Base-by-base conservation (phyloP, 2,113 vertebrate genomes). In the Rynchops niger region DNA sequence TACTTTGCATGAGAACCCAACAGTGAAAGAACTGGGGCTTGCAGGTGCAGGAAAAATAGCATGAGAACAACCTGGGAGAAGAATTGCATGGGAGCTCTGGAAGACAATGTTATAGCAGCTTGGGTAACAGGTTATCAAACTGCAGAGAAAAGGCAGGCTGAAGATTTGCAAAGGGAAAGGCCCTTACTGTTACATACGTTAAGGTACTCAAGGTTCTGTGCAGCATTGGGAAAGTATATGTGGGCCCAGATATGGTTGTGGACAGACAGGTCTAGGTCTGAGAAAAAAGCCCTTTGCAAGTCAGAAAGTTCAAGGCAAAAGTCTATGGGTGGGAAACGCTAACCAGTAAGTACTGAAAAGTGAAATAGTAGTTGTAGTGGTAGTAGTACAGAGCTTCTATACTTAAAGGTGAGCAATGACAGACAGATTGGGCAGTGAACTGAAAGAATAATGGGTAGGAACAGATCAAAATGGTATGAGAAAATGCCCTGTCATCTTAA, bases 201-300 rank as follows among this genome's bases (percentile, higher is more conserved):
- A 30, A 58, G 47, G 12, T 27, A 92, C 16, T 30, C 56, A 30
- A 62, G 49, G 5, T 7, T 66, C 22, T 69, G 5, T 36, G 13
- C 6, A 40, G 6, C 55, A 25, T 3, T 67, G 38, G 26, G 27
- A 67, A 82, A 43, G 21, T 40, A 36, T 0, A 9, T 15, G 30
- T 4, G 8, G 9, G 5, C 21, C 11, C 14, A 30, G 15, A 1
- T 62, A 3, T 23, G 5, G 7, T 49, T 21, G 6, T 0, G 2
- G 36, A 32, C 8, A 29, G 5, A 18, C 29, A 76, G 5, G 9
- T 58, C 20, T 34, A 62, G 3, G n/a, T 66, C 14, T 47, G 36
- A 88, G 20, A 2, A 19, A 66, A 72, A 65, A n/a, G 3, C 2
- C 3, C 20, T 47, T 52, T 40, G 27, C 26, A 66, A 82, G 43